Evolutionary conservation across 1,140 invertebrate genomes (phyloP).

Genomic region (Diuraphis noxia): DNA sequence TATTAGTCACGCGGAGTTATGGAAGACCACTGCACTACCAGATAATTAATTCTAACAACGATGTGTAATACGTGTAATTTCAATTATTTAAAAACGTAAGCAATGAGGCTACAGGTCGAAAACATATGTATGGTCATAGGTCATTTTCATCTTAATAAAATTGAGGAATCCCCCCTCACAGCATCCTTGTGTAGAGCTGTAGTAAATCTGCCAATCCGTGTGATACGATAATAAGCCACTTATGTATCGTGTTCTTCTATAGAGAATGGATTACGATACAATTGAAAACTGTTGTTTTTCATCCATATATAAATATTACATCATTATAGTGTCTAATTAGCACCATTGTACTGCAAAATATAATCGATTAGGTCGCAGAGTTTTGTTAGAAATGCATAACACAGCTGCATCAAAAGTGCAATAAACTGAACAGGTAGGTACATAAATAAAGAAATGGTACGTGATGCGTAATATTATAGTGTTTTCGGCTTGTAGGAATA

Average conservation of each 20-base stretch:
- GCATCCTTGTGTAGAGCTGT: neutral
- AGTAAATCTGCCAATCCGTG: neutral
- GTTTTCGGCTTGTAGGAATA: neutral
- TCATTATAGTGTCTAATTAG: neutral
- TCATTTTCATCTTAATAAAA: neutral
- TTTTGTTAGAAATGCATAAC: neutral
- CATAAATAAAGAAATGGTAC: neutral
- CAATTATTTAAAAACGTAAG: neutral
- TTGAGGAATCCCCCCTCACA: neutral
- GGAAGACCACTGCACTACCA: neutral
- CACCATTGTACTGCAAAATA: neutral
- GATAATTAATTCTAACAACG: neutral
- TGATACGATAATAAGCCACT: neutral
- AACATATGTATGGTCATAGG: neutral
- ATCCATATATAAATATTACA: neutral
- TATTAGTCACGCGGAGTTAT: neutral
- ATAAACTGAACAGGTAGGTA: neutral
- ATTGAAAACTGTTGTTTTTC: neutral
- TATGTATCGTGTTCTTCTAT: neutral
- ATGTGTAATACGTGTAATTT: neutral
- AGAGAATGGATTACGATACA: neutral
- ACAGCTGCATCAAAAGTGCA: neutral
- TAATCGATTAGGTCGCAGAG: neutral
- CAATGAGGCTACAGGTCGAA: neutral
- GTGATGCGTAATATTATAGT: neutral